Evolutionary conservation across 2,797 vertebrate species (phyloP).

Genomic region (Melanitta fusca): DNA sequence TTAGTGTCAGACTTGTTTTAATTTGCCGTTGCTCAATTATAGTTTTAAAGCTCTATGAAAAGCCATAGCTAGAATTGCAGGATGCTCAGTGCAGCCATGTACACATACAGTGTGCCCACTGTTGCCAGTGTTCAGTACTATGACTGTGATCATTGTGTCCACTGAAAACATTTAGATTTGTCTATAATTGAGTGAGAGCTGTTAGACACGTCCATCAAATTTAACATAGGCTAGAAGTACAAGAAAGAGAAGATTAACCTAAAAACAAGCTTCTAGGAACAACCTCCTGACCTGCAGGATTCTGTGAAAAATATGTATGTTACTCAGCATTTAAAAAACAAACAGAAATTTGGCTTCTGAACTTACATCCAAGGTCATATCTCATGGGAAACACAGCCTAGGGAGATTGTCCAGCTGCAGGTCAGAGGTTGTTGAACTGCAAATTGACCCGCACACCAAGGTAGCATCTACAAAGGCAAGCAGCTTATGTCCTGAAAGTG

Average conservation of each 20-base stretch:
- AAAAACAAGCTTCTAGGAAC: not conserved
- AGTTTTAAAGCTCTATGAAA: not conserved
- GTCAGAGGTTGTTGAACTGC: constrained; percentile 54
- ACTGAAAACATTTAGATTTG: not conserved
- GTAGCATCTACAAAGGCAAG: constrained; percentile 29
- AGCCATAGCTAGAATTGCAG: not conserved
- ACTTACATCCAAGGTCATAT: not conserved
- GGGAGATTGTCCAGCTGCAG: not conserved
- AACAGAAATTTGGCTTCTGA: constrained; percentile 34
- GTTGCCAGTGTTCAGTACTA: not conserved
- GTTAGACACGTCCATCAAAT: not conserved
- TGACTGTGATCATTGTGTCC: not conserved
- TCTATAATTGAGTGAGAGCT: not conserved
- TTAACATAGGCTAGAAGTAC: not conserved
- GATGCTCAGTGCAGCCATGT: not conserved
- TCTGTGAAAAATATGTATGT: not conserved
- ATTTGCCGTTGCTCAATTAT: not conserved
- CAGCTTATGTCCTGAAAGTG: not conserved
- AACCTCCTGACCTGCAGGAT: not conserved
- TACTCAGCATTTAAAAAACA: constrained; percentile 20
- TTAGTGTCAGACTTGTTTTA: not conserved
- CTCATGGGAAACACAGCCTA: constrained; percentile 12
- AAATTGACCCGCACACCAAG: constrained; percentile 49
- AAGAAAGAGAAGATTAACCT: not conserved
- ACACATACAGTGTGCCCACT: not conserved